Evolutionary conservation across 2,797 vertebrate genomes (phyloP).

Genomic region (Trematomus bernacchii): DNA sequence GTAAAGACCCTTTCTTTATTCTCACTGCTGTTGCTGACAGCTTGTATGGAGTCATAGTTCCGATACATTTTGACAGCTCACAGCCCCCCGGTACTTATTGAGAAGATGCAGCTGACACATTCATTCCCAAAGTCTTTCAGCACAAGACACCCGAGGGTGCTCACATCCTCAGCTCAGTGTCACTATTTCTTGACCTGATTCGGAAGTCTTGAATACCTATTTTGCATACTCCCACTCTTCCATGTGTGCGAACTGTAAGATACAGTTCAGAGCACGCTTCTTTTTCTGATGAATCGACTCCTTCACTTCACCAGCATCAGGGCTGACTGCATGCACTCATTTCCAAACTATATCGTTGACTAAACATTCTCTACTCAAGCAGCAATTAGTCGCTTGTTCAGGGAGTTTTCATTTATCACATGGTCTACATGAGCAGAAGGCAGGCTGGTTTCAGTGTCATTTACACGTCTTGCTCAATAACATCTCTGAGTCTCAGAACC

Average conservation of each 20-base stretch:
- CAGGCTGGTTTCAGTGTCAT: neutral
- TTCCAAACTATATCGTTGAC: neutral
- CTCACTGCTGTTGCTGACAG: slow-evolving; percentile 42
- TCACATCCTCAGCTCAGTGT: slow-evolving; percentile 50
- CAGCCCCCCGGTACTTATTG: slow-evolving; percentile 41
- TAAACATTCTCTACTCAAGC: slow-evolving; percentile 8
- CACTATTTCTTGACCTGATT: slow-evolving; percentile 52
- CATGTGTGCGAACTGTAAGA: slow-evolving; percentile 5
- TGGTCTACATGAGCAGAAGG: neutral
- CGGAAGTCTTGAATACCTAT: slow-evolving; percentile 37
- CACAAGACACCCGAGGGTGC: slow-evolving; percentile 28
- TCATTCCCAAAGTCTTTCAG: slow-evolving; percentile 60
- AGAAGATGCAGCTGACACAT: slow-evolving; percentile 68
- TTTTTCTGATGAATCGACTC: slow-evolving; percentile 24
- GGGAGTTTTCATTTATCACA: neutral
- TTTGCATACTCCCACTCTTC: neutral
- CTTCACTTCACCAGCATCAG: neutral
- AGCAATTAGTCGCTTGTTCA: neutral
- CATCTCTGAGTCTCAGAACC: neutral
- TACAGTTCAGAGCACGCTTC: neutral
- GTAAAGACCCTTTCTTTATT: slow-evolving; percentile 28
- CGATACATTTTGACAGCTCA: slow-evolving; percentile 44
- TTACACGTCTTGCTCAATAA: neutral
- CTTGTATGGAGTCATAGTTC: slow-evolving; percentile 17
- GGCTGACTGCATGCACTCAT: neutral